Conservation (phyloP, 2,113 vertebrate species). For the Hippopotamus amphibius region DNA sequence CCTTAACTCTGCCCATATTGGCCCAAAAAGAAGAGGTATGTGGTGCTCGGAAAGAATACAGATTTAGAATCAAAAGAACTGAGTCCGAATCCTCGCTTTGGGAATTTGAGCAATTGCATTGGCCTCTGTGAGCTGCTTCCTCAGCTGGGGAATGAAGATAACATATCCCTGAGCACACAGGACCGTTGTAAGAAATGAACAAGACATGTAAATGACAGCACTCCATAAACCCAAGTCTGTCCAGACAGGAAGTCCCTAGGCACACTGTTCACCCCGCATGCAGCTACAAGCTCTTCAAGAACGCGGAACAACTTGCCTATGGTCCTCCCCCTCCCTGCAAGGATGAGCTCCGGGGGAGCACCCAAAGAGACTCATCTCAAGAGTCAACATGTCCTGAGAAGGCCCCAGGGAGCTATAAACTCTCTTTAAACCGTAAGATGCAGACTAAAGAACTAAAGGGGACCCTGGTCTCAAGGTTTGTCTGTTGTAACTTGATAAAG, state of each 20-base stretch:
- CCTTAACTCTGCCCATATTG: background rate
- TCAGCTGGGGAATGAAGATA: background rate
- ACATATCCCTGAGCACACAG: background rate
- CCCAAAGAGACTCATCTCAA: background rate
- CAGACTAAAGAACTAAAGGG: background rate
- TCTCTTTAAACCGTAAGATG: background rate
- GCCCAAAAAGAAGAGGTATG: background rate
- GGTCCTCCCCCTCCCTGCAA: background rate
- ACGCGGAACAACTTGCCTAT: background rate
- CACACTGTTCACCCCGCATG: background rate
- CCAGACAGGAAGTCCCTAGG: background rate
- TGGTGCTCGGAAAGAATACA: background rate
- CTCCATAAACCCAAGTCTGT: background rate
- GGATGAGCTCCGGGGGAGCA: background rate
- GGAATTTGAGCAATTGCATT: background rate
- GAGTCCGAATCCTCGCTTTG: background rate
- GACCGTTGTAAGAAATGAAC: background rate
- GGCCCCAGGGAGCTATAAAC: background rate
- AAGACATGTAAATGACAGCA: background rate
- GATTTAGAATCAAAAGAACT: background rate
- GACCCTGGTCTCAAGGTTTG: background rate
- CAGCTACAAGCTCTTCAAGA: background rate
- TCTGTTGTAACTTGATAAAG: background rate
- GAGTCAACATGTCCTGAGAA: background rate
- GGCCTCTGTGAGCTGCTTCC: background rate